These are phyloP conservation scores for Amblyteles armatorius DNA, from an alignment of 2,888 invertebrate species.

Conservation along the genomic window DNA sequence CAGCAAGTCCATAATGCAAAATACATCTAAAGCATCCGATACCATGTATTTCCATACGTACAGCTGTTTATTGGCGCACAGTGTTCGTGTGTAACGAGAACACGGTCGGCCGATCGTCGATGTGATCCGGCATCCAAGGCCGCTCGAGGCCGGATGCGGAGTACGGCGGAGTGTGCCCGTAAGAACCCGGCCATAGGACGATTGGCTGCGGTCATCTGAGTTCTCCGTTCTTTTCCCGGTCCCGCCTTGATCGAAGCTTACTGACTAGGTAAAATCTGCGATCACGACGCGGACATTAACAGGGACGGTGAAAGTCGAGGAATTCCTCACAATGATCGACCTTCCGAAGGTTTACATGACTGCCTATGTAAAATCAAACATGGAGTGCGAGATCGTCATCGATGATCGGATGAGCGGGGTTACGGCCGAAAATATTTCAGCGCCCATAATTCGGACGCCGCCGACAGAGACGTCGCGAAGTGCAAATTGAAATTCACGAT, in stretches of 20 bases:
- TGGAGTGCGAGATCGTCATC: not conserved
- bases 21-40: not conserved
- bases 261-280: not conserved
- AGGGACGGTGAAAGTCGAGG: too few relatives aligned
- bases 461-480: too few relatives aligned
- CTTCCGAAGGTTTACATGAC: not conserved
- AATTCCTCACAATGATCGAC: not conserved
- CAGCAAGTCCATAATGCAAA: not conserved
- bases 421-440: not conserved
- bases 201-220: not conserved
- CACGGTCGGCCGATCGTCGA: slow-evolving; percentile 64
- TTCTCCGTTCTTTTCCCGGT: not conserved
- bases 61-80: slow-evolving; percentile 17
- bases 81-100: slow-evolving; percentile 60
- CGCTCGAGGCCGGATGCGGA: slow-evolving; percentile 78
- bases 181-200: slow-evolving; percentile 23
- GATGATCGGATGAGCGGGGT: not conserved
- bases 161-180: slow-evolving; percentile 47
- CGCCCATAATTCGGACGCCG: too few relatives aligned
- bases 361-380: not conserved
- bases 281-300: not conserved
- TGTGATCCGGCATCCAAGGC: slow-evolving; percentile 75
- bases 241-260: not conserved
- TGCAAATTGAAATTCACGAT: too few relatives aligned
- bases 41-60: not conserved